A percentile compares a stretch with the other conserved stretches of the same genome.
phyloP scores from a whole-genome alignment of 2,113 vertebrate genomes.

The Meles meles region DNA sequence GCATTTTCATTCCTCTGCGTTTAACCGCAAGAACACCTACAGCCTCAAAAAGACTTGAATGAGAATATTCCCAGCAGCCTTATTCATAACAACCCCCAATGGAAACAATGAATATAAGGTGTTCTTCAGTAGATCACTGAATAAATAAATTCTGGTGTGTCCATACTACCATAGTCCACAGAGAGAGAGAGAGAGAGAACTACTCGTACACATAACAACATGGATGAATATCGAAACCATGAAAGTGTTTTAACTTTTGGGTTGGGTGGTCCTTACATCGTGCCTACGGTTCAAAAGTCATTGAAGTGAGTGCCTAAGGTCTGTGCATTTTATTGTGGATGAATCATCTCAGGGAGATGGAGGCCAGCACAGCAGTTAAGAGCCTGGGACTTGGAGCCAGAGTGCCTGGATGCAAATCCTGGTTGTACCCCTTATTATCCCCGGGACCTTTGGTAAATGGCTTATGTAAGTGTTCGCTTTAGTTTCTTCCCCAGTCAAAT shows the following conservation, averaged over 20 bases:
- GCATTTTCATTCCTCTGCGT: background rate
- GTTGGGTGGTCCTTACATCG: background rate
- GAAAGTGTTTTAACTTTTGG: background rate
- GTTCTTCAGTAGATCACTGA: background rate
- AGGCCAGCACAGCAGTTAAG: background rate
- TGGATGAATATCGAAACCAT: background rate
- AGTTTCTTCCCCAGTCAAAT: background rate
- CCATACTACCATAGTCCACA: background rate
- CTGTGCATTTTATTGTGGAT: background rate
- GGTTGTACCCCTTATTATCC: background rate
- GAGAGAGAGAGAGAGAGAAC: background rate
- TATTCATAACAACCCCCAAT: background rate
- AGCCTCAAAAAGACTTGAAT: background rate
- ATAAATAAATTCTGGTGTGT: background rate
- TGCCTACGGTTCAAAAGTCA: background rate
- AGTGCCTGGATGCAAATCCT: background rate
- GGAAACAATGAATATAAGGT: background rate
- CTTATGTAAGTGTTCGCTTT: background rate
- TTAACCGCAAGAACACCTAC: background rate
- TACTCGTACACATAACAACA: background rate
- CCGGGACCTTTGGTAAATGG: background rate
- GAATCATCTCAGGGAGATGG: background rate
- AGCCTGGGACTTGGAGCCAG: background rate
- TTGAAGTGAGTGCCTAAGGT: background rate
- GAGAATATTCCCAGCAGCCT: background rate